These are phyloP conservation scores for Tichodroma muraria DNA, from an alignment of 2,113 vertebrate genomes.

Conservation along the genomic window DNA sequence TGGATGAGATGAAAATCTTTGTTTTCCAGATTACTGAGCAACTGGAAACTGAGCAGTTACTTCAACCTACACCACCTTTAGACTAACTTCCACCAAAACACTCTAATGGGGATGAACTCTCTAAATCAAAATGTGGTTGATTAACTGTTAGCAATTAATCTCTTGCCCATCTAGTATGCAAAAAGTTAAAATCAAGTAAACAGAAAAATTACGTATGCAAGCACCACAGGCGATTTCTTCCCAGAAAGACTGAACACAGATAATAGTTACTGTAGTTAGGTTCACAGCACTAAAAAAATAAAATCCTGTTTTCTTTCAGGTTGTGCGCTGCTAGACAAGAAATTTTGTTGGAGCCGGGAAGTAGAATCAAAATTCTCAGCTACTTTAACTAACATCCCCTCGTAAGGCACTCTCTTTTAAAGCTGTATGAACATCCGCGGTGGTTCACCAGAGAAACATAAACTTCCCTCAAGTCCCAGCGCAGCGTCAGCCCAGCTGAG, in stretches of 20 bases:
- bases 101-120: neutral
- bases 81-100: neutral
- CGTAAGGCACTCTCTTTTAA: neutral
- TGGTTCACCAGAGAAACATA: neutral
- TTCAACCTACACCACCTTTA: neutral
- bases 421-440: neutral
- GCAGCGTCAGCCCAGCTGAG: neutral
- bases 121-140: neutral
- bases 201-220: neutral
- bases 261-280: neutral
- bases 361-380: neutral
- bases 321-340: neutral
- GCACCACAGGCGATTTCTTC: neutral
- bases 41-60: neutral
- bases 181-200: neutral
- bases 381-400: neutral
- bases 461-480: conserved; percentile 5
- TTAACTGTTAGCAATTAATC: neutral
- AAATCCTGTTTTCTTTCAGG: neutral
- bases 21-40: neutral
- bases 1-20: neutral
- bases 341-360: neutral
- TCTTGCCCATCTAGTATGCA: neutral
- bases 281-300: neutral
- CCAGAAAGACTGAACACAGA: neutral